phyloP scores from a whole-genome alignment of 2,888 invertebrate species.

The Ectemnius continuus region DNA sequence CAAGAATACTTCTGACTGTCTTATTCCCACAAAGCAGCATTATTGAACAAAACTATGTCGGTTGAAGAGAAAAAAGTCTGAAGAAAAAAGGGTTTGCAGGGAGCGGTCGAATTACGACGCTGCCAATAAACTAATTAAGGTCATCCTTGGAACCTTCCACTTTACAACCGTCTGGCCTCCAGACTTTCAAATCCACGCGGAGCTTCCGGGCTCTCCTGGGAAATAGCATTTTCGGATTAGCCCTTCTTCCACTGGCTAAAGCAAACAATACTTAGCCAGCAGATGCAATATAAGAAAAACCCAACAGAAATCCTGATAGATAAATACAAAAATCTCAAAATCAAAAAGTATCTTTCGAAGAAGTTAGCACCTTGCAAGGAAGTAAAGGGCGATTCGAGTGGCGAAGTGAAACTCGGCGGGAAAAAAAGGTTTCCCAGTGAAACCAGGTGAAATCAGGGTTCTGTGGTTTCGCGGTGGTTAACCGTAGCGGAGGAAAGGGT shows the following conservation, averaged over 20 bases:
- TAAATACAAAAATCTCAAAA: not conserved
- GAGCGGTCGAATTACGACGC: conserved; percentile 63
- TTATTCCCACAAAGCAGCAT: too few relatives aligned
- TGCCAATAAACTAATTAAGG: conserved; percentile 73
- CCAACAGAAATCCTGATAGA: not conserved
- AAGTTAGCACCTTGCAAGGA: not conserved
- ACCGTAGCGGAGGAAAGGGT: too few relatives aligned
- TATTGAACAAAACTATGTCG: not conserved
- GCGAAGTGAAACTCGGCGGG: not conserved
- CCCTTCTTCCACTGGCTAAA: not conserved
- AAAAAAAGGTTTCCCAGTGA: conserved; percentile 36
- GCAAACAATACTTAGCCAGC: not conserved
- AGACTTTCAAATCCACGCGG: conserved; percentile 9
- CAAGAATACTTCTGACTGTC: too few relatives aligned
- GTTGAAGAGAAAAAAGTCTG: conserved; percentile 29
- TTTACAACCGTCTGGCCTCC: conserved; percentile 24
- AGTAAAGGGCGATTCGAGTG: not conserved
- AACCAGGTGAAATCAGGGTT: conserved; percentile 35
- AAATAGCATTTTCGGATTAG: conserved; percentile 8
- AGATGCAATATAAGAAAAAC: too few relatives aligned
- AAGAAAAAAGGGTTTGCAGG: conserved; percentile 56
- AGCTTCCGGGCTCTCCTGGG: conserved; percentile 27
- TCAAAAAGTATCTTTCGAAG: too few relatives aligned
- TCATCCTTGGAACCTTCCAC: conserved; percentile 37
- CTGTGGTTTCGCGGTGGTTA: conserved; percentile 15